phyloP scores from a whole-genome alignment of 2,797 vertebrate species.

The Chelon labrosus region DNA sequence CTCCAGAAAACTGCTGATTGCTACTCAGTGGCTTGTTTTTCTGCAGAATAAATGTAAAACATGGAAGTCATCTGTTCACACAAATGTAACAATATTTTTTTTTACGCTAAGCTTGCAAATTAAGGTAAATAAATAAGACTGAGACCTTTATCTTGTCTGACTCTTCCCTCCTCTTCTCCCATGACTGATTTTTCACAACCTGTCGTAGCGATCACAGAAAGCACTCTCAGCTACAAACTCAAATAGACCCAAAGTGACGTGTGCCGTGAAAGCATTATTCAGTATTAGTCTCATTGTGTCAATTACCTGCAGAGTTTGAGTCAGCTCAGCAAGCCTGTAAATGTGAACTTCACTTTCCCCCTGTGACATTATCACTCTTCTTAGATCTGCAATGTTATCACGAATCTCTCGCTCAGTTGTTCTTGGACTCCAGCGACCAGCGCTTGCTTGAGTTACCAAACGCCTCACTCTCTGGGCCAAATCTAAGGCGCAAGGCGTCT shows the following conservation, averaged over 20 bases:
- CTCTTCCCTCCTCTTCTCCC: slow-evolving; percentile 78
- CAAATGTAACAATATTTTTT: background rate
- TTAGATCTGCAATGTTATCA: slow-evolving; percentile 75
- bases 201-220: slow-evolving; percentile 54
- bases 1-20: slow-evolving; percentile 26
- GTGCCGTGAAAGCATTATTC: background rate
- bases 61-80: background rate
- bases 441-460: slow-evolving; percentile 72
- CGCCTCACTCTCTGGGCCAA: slow-evolving; percentile 78
- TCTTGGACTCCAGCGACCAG: slow-evolving; percentile 78
- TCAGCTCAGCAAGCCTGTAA: slow-evolving; percentile 77
- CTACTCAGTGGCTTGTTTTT: slow-evolving; percentile 17
- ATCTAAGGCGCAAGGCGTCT: slow-evolving; percentile 78
- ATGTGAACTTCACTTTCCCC: slow-evolving; percentile 53
- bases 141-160: slow-evolving; percentile 60
- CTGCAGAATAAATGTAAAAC: slow-evolving; percentile 45
- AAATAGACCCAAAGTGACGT: background rate
- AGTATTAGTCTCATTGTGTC: background rate
- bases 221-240: slow-evolving; percentile 3
- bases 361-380: slow-evolving; percentile 75
- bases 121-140: background rate
- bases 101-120: background rate
- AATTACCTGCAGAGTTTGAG: slow-evolving; percentile 85
- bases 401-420: slow-evolving; percentile 62
- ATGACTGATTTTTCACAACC: slow-evolving; percentile 88